A percentile compares a stretch with the other conserved stretches of the same genome.
Conservation (phyloP, 2,797 vertebrate genomes). For the Falco cherrug region DNA sequence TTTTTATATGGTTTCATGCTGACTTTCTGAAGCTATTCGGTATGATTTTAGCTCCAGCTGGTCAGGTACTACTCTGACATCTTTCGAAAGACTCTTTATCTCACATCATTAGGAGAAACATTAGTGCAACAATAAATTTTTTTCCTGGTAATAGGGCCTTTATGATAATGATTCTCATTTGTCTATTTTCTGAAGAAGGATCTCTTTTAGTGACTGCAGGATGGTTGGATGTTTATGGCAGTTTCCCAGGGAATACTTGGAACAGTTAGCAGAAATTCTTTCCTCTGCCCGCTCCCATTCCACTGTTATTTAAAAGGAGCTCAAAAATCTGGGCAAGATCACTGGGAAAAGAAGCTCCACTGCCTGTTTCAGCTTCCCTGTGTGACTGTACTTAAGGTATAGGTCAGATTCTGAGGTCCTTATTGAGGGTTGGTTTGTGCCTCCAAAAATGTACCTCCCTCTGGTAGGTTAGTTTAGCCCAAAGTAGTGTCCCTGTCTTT, state of each 20-base stretch:
- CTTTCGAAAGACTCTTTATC: background rate
- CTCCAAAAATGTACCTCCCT: background rate
- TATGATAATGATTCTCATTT: slow-evolving; percentile 14
- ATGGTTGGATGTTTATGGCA: background rate
- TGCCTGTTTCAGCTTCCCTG: background rate
- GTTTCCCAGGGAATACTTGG: background rate
- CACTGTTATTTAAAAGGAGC: background rate
- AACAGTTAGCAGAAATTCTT: background rate
- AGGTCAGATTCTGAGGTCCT: background rate
- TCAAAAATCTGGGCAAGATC: background rate
- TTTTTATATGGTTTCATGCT: background rate
- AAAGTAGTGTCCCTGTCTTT: background rate
- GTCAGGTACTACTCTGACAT: background rate
- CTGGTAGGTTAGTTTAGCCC: background rate
- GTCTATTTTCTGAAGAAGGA: background rate
- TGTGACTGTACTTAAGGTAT: background rate
- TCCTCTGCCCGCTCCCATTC: no score
- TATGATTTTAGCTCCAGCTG: background rate
- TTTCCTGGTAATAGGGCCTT: background rate
- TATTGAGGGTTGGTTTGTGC: background rate
- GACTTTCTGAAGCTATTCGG: background rate
- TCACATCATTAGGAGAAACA: background rate
- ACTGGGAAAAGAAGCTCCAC: background rate
- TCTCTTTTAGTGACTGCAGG: background rate
- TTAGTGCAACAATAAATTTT: background rate